Conservation (phyloP, 2,797 vertebrate genomes). For the Mus spretus region DNA sequence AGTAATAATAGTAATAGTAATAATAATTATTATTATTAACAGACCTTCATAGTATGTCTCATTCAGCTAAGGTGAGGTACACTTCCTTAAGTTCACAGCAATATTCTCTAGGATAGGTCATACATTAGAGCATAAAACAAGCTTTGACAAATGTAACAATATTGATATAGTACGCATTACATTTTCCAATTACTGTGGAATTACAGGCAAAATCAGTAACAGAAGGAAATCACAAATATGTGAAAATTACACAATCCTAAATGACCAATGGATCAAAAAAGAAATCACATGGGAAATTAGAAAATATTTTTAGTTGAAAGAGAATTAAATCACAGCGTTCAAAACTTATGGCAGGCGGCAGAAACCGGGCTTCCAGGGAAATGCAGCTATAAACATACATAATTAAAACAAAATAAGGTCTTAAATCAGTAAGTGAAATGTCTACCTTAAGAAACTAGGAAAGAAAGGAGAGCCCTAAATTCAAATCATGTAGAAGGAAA, state of each 20-base stretch:
- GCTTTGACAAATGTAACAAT: not conserved
- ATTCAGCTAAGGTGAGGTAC: not conserved
- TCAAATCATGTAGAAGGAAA: not conserved
- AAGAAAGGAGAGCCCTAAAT: not conserved
- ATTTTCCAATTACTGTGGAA: not conserved
- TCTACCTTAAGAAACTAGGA: constrained; percentile 10
- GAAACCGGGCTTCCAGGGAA: constrained; percentile 10
- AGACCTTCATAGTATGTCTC: not conserved
- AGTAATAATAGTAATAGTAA: no score
- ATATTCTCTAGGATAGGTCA: not conserved
- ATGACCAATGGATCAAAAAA: constrained; percentile 5
- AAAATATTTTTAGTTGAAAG: constrained; percentile 47
- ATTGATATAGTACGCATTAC: not conserved
- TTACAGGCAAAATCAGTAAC: constrained; percentile 40
- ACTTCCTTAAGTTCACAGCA: not conserved
- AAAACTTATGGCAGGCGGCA: not conserved
- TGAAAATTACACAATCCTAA: constrained; percentile 1
- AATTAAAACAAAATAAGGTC: constrained; percentile 48
- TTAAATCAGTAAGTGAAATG: constrained; percentile 5
- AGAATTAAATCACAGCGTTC: constrained; percentile 49
- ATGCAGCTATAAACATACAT: not conserved
- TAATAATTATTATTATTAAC: no score
- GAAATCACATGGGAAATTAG: constrained; percentile 30
- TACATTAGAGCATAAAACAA: not conserved
- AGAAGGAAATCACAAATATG: constrained; percentile 44